phyloP scores from a whole-genome alignment of 2,888 invertebrate species.

The Drosophila testacea region DNA sequence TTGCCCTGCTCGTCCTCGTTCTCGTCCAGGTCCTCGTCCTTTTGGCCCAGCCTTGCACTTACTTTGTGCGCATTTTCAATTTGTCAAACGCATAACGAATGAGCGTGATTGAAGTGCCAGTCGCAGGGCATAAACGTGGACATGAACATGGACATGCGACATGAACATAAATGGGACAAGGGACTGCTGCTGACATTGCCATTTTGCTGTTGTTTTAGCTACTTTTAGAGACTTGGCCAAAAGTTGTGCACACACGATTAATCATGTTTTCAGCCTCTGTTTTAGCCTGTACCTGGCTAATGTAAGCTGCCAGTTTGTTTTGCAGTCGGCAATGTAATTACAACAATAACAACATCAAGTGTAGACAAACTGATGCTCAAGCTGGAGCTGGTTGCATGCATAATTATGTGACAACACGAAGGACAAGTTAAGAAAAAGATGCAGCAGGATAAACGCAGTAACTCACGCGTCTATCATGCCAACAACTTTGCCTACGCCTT shows the following conservation, averaged over 20 bases:
- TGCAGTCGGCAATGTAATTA: constrained; percentile 70
- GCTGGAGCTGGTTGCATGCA: constrained; percentile 62
- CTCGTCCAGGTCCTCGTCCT: constrained; percentile 11
- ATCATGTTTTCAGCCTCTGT: constrained; percentile 51
- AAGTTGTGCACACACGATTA: constrained; percentile 65
- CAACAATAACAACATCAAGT: constrained; percentile 59
- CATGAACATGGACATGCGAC: constrained; percentile 11
- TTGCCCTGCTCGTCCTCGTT: constrained; percentile 1
- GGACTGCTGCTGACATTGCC: constrained; percentile 12
- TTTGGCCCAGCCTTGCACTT: constrained; percentile 54
- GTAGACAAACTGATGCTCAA: constrained; percentile 13
- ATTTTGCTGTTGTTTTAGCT: constrained; percentile 15
- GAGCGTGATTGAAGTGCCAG: constrained; percentile 77
- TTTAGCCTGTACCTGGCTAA: constrained; percentile 19
- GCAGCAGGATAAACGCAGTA: constrained; percentile 53
- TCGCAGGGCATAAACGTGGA: constrained; percentile 40
- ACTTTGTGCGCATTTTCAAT: constrained; percentile 75
- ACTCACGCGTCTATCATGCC: constrained; percentile 48
- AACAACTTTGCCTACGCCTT: constrained; percentile 67
- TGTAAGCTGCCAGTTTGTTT: constrained; percentile 74
- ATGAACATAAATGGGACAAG: constrained; percentile 12
- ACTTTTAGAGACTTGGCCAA: constrained; percentile 44
- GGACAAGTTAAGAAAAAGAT: constrained; percentile 39
- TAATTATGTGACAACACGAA: constrained; percentile 76
- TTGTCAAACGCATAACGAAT: constrained; percentile 80